Evolutionary conservation across 2,888 invertebrate genomes (phyloP).

Genomic region (Cybosia mesomella): DNA sequence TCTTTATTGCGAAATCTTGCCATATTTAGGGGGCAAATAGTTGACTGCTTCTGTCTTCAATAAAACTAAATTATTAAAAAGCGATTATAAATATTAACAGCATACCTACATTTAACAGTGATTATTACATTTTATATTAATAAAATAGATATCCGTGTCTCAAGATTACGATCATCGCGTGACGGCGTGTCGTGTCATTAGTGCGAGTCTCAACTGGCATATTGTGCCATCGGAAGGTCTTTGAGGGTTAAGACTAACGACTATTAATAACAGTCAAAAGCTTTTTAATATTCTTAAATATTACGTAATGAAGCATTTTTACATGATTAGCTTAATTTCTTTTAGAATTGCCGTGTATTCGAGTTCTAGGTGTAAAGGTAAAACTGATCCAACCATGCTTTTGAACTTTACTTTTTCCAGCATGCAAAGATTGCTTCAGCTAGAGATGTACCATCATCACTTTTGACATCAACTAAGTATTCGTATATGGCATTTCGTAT

Average conservation of each 20-base stretch:
- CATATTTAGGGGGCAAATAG: background rate
- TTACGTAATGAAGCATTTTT: background rate
- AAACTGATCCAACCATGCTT: too few relatives aligned
- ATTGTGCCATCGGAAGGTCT: constrained; percentile 53
- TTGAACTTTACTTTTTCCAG: too few relatives aligned
- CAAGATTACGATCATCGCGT: constrained; percentile 71
- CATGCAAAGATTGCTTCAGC: too few relatives aligned
- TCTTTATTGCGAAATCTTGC: background rate
- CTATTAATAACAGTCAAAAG: constrained; percentile 5
- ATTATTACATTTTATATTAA: constrained; percentile 37
- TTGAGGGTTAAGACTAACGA: constrained; percentile 34
- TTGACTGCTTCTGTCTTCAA: too few relatives aligned
- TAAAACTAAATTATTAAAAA: background rate
- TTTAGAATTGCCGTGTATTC: background rate
- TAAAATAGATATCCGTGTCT: constrained; percentile 54
- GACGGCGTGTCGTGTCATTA: constrained; percentile 67
- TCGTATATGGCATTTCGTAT: too few relatives aligned
- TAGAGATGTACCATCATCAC: too few relatives aligned
- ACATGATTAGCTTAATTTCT: background rate
- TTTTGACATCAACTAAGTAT: too few relatives aligned
- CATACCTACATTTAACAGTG: background rate
- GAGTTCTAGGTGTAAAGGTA: background rate
- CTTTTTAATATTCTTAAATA: constrained; percentile 5
- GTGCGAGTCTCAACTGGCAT: constrained; percentile 66
- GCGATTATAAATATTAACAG: background rate